phyloP scores from a whole-genome alignment of 2,797 vertebrate genomes.

The Silurus aristotelis region DNA sequence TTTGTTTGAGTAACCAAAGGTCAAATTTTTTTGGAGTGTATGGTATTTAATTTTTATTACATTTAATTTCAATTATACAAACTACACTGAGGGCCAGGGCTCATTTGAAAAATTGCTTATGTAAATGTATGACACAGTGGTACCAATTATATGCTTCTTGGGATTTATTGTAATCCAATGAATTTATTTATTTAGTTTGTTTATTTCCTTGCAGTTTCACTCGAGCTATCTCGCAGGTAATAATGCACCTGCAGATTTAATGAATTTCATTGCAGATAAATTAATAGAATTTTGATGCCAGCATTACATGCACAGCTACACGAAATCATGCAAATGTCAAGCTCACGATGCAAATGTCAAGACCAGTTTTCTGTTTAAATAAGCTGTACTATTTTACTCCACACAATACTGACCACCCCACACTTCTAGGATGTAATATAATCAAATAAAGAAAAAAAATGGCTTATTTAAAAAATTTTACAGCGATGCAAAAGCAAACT shows the following conservation, averaged over 20 bases:
- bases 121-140: neutral
- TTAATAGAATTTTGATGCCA: neutral
- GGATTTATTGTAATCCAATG: neutral
- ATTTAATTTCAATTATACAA: neutral
- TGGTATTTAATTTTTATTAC: neutral
- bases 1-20: no score
- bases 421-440: neutral
- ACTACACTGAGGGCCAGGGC: neutral
- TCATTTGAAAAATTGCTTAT: conserved; percentile 3
- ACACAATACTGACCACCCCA: neutral
- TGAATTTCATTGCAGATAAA: conserved; percentile 14
- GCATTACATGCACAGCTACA: neutral
- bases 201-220: neutral
- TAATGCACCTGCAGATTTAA: conserved; percentile 21
- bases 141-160: neutral
- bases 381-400: neutral
- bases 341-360: conserved; percentile 1
- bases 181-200: conserved; percentile 11
- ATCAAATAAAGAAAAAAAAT: neutral
- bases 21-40: no score
- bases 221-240: neutral
- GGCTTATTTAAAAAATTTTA: neutral
- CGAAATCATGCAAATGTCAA: conserved; percentile 11
- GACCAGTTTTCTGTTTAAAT: neutral
- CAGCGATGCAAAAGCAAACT: neutral